phyloP scores from a whole-genome alignment of 1,140 invertebrate genomes.

The Pomacea maculata region DNA sequence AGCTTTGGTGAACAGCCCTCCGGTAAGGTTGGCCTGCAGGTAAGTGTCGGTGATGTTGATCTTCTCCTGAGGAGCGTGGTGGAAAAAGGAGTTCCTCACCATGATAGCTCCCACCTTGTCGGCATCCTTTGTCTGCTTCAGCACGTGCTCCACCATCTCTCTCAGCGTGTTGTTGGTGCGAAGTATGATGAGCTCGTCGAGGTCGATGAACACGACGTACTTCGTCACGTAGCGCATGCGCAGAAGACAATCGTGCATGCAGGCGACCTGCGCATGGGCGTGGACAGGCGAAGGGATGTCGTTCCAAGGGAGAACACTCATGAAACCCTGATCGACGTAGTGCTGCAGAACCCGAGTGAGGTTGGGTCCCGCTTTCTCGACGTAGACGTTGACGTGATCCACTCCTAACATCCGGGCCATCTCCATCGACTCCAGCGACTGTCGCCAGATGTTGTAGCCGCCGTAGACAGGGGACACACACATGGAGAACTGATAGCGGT shows the following conservation, averaged over 20 bases:
- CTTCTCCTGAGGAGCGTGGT: too few species aligned
- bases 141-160: conserved; percentile 5
- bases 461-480: neutral
- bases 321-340: neutral
- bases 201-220: conserved; percentile 18
- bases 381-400: neutral
- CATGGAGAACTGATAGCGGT: neutral
- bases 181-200: conserved; percentile 28
- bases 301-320: neutral
- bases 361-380: neutral
- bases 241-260: conserved; percentile 28
- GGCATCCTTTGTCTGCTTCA: too few species aligned
- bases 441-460: neutral
- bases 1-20: too few species aligned
- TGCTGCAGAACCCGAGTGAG: neutral
- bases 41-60: too few species aligned
- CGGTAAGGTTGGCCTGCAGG: too few species aligned
- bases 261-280: conserved; percentile 20
- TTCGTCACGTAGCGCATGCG: conserved; percentile 16
- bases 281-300: neutral
- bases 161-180: neutral
- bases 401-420: neutral
- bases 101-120: too few species aligned
- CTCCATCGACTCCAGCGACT: neutral
- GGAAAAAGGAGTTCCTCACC: too few species aligned